Conservation (phyloP, 2,797 vertebrate species). For the Poeciliopsis presidionis region DNA sequence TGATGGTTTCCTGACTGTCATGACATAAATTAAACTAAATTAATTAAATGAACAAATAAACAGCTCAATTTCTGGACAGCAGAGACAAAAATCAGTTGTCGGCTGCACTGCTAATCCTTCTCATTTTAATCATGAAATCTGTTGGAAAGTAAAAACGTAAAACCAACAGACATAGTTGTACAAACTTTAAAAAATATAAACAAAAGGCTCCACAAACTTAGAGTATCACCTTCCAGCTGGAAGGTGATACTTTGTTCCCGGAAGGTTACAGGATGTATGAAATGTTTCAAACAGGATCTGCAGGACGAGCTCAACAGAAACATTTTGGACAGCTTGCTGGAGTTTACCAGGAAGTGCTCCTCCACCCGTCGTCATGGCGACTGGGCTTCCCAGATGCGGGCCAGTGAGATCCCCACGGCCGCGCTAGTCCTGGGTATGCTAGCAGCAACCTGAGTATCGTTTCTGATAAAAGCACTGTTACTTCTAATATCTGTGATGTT, state of each 20-base stretch:
- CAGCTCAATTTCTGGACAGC: neutral
- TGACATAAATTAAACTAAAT: too few species aligned
- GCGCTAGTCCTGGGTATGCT: conserved; percentile 90
- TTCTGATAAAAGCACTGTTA: neutral
- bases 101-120: neutral
- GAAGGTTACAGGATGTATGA: too few species aligned
- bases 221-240: neutral
- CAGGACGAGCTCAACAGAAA: conserved; percentile 92
- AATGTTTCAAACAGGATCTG: conserved; percentile 75
- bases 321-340: conserved; percentile 87
- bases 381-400: conserved; percentile 87
- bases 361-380: conserved; percentile 76
- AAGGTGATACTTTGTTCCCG: too few species aligned
- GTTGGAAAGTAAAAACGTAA: neutral
- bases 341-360: conserved; percentile 87
- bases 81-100: neutral
- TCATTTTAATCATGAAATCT: neutral
- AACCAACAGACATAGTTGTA: neutral
- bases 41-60: too few species aligned
- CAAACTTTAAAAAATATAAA: neutral
- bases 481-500: neutral
- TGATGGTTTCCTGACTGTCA: neutral
- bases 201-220: neutral
- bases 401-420: conserved; percentile 93
- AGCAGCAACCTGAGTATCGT: neutral